Conservation (phyloP, 2,888 invertebrate genomes). For the Lycophotia porphyrea region DNA sequence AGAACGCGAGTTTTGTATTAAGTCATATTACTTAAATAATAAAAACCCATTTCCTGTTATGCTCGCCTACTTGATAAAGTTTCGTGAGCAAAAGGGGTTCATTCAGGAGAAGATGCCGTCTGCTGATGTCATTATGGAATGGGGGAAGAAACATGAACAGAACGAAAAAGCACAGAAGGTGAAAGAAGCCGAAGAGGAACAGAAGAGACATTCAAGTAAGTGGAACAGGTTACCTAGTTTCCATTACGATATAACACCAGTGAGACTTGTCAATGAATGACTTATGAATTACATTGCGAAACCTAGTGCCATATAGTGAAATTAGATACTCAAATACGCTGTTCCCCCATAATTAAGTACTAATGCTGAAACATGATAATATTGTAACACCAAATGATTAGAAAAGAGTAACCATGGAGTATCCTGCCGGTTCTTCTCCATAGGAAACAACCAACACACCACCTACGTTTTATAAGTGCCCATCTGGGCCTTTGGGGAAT, state of each 20-base stretch:
- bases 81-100: not conserved
- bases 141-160: conserved; percentile 17
- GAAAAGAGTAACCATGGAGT: too few species aligned
- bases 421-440: too few species aligned
- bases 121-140: not conserved
- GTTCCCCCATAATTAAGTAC: too few species aligned
- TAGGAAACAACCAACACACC: too few species aligned
- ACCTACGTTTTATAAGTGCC: too few species aligned
- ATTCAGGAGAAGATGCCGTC: not conserved
- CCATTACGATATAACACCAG: not conserved
- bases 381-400: too few species aligned
- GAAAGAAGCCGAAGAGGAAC: not conserved
- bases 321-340: not conserved
- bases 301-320: not conserved
- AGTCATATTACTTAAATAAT: not conserved
- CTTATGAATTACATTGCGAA: not conserved
- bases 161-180: not conserved
- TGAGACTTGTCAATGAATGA: not conserved
- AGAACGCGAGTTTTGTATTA: conserved; percentile 23
- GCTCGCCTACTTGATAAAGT: conserved; percentile 5
- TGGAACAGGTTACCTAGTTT: not conserved
- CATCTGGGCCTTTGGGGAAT: too few species aligned
- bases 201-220: conserved; percentile 2
- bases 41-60: not conserved
- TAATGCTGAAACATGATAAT: too few species aligned